Percentiles rank a stretch among this genome's conserved stretches.
These are phyloP conservation scores for Peromyscus eremicus DNA, from an alignment of 2,797 vertebrate species.

Conservation along the genomic window DNA sequence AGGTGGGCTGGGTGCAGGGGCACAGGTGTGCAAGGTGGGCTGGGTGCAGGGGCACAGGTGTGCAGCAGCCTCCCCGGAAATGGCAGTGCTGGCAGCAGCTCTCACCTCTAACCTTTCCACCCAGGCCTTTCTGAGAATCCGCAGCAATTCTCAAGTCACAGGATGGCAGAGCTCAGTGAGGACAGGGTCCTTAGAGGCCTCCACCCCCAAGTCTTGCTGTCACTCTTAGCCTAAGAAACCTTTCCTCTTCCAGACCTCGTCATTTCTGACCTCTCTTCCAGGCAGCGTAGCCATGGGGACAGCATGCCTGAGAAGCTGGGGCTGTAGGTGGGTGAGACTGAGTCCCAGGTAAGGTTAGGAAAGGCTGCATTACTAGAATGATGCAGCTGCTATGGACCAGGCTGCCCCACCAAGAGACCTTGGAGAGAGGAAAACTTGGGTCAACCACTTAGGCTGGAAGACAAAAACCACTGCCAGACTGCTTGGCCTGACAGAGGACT, in stretches of 20 bases:
- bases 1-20: background rate
- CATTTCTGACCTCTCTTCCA: background rate
- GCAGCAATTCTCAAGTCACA: constrained; percentile 45
- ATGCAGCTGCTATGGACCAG: background rate
- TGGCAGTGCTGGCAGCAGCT: constrained; percentile 24
- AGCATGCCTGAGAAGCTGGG: background rate
- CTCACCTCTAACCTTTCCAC: constrained; percentile 64
- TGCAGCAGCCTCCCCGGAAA: constrained; percentile 43
- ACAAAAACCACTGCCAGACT: background rate
- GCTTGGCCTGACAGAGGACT: background rate
- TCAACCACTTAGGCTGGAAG: background rate
- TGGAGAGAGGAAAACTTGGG: background rate
- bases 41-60: background rate
- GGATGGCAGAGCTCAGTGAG: background rate
- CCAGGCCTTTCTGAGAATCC: constrained; percentile 53
- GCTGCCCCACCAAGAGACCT: background rate
- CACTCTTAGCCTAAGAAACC: background rate
- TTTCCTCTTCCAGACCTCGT: background rate
- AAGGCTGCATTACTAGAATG: background rate
- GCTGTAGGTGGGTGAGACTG: background rate
- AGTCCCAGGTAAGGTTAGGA: background rate
- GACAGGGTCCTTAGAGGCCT: background rate
- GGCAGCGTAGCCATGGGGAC: background rate
- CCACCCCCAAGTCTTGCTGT: background rate
- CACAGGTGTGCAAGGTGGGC: background rate